Base-by-base conservation (phyloP, 2,888 invertebrate species). In the Colostygia pectinataria region DNA sequence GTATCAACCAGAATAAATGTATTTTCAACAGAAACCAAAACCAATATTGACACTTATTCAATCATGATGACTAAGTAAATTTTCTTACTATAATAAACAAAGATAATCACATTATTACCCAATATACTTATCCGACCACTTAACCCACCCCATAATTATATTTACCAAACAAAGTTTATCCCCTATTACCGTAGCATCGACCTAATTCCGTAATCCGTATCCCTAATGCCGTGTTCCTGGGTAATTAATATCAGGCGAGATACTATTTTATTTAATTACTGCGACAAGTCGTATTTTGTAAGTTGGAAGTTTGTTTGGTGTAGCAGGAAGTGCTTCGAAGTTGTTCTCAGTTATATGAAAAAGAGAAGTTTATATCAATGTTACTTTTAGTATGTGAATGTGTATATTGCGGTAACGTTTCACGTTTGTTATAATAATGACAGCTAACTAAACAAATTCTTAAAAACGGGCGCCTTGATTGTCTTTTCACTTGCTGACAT, bases 251-350 rank as follows among this genome's bases (percentile, higher is more conserved):
- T 80, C 66, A 72, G 61, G 64, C 68, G 64, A 74, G 78, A 75
- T 79, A 81, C 82, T 87, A 87, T 83, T 87, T 86, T 87, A 89
- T 85, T 85, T 79, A 78, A 83, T 86, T 85, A 85, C 77, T 73
- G 72, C 59, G 64, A 72, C 74, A 72, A 67, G 75, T 72, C 65
- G 71, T 79, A 74, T 77, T 65, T 39, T 63, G 67, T 73, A 68
- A 80, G 74, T 80, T 75, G 67, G 65, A 79, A 81, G 76, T 83
- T 79, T 66, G 73, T 75, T 70, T 63, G 45, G 28, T 7, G 39
- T 23, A 37, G 27, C 33, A 28, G 32, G 23, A 36, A 47, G 31
- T 48, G 38, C 36, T 48, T 44, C 37, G 15, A 31, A 37, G 37
- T 31, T 20, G 15, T 37, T 44, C 29, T 36, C 23, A 10, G 36